These are phyloP conservation scores for Lithophane leautieri DNA, from an alignment of 2,888 invertebrate genomes.

Conservation along the genomic window DNA sequence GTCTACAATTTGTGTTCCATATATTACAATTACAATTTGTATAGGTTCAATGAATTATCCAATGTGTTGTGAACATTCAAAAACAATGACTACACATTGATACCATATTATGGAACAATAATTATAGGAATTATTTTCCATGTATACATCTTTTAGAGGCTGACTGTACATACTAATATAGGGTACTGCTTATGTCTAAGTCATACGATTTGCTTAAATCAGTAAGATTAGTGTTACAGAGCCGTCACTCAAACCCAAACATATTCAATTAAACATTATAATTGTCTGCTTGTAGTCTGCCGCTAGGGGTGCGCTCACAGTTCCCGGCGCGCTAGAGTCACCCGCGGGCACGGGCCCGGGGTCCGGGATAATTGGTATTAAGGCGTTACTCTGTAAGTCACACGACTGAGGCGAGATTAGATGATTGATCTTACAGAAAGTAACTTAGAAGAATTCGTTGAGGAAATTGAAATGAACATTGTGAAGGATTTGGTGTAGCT, in stretches of 20 bases:
- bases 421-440: slow-evolving; percentile 32
- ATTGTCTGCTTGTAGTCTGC: slow-evolving; percentile 7
- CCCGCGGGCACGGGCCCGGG: slow-evolving; percentile 10
- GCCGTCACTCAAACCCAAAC: neutral
- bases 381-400: slow-evolving; percentile 43
- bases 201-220: neutral
- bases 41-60: too few species aligned
- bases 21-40: too few species aligned
- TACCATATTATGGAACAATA: too few species aligned
- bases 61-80: too few species aligned
- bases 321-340: slow-evolving; percentile 8
- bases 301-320: slow-evolving; percentile 19
- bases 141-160: too few species aligned
- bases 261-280: slow-evolving; percentile 34
- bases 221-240: neutral
- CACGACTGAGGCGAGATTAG: slow-evolving; percentile 26
- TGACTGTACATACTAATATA: too few species aligned
- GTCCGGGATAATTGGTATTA: slow-evolving; percentile 39
- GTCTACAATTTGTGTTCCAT: too few species aligned
- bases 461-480: neutral
- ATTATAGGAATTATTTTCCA: too few species aligned
- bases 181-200: neutral
- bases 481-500: neutral
- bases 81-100: too few species aligned
- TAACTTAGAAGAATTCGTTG: slow-evolving; percentile 10